Base-by-base conservation (phyloP, 1,140 invertebrate genomes). In the Monochamus saltuarius region DNA sequence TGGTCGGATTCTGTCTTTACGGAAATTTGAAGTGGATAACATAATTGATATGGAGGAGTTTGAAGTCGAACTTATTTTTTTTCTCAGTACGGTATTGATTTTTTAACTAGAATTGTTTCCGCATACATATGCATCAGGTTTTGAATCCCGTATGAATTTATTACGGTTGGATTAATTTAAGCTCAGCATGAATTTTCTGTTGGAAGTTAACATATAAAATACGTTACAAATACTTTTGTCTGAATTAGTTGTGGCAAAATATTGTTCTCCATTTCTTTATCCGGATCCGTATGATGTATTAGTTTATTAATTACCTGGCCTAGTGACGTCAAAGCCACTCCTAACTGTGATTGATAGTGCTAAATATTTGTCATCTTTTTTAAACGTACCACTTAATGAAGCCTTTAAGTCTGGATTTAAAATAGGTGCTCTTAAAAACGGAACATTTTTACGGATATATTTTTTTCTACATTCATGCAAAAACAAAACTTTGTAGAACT, bases 21-120 rank as follows among this genome's bases (percentile, higher is more conserved):
- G 16, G 2, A 13, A 9, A 13, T 13, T 16, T 10, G 14, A 45
- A 9, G 4, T 17, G 7, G 42, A 7, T 9, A 17, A 17, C 3
- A 9, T 17, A 9, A 16, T 45, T 45, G 14, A 2, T 1, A 13
- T 10, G 14, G 19, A 19, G n/a, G n/a, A n/a, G n/a, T n/a, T n/a
- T n/a, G n/a, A 29, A 10, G 19, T 16, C 0, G 19, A 29, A 10
- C 13, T 9, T 8, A 35, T n/a, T 16, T 29, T 34, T 29, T 50
- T 50, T 22, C 14, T 29, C 35, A 3, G 47, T 29, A 13, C 34
- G 8, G 10, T 51, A 16, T 19, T 22, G 14, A 16, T 14, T 16
- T 36, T 51, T 51, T n/a, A 14, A 6, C 47, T 29, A 34, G 34
- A 51, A 13, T 51, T 29, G 9, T 16, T 11, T 11, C 47, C 47